Base-by-base conservation (phyloP, 1,140 invertebrate species). In the Pollicipes pollicipes region DNA sequence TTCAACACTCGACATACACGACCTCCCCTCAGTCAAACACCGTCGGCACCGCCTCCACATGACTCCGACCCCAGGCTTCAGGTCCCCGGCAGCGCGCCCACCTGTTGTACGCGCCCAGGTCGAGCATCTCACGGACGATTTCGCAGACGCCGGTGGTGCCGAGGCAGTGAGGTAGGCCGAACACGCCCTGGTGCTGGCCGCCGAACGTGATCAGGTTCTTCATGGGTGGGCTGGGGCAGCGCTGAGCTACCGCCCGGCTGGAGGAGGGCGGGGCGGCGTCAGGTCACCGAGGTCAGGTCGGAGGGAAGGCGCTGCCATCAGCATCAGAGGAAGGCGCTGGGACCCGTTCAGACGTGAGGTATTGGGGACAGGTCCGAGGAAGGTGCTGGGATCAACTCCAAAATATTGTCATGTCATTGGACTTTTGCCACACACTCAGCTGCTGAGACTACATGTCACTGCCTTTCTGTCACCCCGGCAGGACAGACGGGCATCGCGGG, bases 101-200 rank as follows among this genome's bases (percentile, higher is more conserved):
- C 76, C 63, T 75, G 30, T 71, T 81, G 81, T 99, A 99, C 68
- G 94, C 95, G 68, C 90, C 95, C 77, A 85, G 80, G 77, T 92
- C 91, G 0, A 99, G 83, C 0, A 97, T 74, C 76, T 86, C 83
- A 71, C 91, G 82, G 3, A 98, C 79, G 75, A 88, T 87, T 78
- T 97, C 86, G 80, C 97, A 99, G 4, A 86, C 68, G 6, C 77
- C 79, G 27, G 84, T 82, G 1, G 89, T 77, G 10, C 84, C 84
- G 26, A 83, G 84, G 78, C 90, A 93, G 73, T 87, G 85, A 26
- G 90, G 90, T 67, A 92, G 75, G 0, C 90, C 90, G 76, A 88
- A 92, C 69, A 75, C 70, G 66, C 96, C 97, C 83, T 99, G 96
- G 80, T 99, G 96, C 78, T 97, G 97, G 0, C 95, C 96, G 68